Evolutionary conservation across 2,888 invertebrate genomes (phyloP).

Genomic region (Drosophila fungiperda): DNA sequence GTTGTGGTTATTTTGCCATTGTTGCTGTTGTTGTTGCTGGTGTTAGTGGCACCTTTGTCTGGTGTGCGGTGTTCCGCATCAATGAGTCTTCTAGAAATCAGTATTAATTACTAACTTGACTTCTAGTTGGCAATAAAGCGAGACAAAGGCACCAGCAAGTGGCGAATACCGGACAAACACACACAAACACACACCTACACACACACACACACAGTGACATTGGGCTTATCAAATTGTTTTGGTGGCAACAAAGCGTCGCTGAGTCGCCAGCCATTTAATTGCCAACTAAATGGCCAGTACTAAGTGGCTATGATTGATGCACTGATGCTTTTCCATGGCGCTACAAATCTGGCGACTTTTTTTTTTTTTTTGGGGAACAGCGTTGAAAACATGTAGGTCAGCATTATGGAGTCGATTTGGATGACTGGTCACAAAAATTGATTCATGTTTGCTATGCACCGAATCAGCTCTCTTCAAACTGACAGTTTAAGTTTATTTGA

Average conservation of each 20-base stretch:
- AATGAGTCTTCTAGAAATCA: slow-evolving; percentile 60
- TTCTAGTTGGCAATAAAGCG: slow-evolving; percentile 45
- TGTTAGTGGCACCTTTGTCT: slow-evolving; percentile 53
- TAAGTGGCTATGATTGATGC: slow-evolving; percentile 51
- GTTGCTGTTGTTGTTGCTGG: slow-evolving; percentile 29
- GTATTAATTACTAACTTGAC: slow-evolving; percentile 78
- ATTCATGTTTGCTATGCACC: slow-evolving; percentile 1
- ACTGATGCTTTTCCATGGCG: slow-evolving; percentile 13
- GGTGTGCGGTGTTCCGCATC: slow-evolving; percentile 66
- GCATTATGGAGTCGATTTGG: slow-evolving; percentile 13
- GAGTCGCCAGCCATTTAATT: slow-evolving; percentile 37
- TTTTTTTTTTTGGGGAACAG: too few relatives aligned
- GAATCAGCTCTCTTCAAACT: neutral
- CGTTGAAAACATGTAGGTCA: neutral
- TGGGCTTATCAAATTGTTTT: slow-evolving; percentile 48
- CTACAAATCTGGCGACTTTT: slow-evolving; percentile 5
- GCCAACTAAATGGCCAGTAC: slow-evolving; percentile 44
- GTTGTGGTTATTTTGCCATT: slow-evolving; percentile 13
- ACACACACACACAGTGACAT: neutral
- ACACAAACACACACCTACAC: slow-evolving; percentile 20
- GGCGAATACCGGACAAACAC: slow-evolving; percentile 33
- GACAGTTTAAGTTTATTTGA: neutral
- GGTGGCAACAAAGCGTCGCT: slow-evolving; percentile 33
- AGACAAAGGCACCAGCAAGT: slow-evolving; percentile 31
- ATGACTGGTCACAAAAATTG: neutral